Base-by-base conservation (phyloP, 2,797 vertebrate genomes). In the Brotula barbata region DNA sequence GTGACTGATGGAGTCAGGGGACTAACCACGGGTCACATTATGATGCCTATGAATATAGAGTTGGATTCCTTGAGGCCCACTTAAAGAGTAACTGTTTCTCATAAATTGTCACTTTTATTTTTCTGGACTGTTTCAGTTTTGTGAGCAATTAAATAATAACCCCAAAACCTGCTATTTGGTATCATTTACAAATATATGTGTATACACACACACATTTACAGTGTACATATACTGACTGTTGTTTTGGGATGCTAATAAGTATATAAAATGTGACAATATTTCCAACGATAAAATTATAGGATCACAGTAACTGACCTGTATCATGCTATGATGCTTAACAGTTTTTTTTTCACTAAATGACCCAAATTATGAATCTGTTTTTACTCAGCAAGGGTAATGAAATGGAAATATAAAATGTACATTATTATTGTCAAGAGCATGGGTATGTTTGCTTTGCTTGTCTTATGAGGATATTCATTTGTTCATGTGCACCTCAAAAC, bases 1-100 rank as follows among this genome's bases (percentile, higher is more conserved):
- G 39, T 60, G 25, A 71, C 57, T 17, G 34, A 52, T 16, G 49
- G 20, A 59, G 46, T 61, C 31, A 45, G 6, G 39, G 11, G 58
- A 53, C 31, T 25, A 41, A 43, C 42, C 50, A 44, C 22, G 11
- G 15, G 41, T 62, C 67, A 50, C 22, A 20, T 17, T 43, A 20
- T n/a, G n/a, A 64, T 16, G 13, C 58, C 49, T 40, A 11, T 31
- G 1, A 65, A 55, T 50, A 7, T 3, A 1, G 2, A 39, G 12
- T 13, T 45, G 12, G 15, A 22, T 6, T 5, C 21, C 20, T 14
- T 15, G 7, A 21, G 19, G 17, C 41, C 2, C 14, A 39, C 37
- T 39, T 12, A 7, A 9, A 17, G 8, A 16, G 8, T 41, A 12
- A 13, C 11, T 10, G 3, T 21, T 43, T n/a, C n/a, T n/a, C n/a